Evolutionary conservation across 2,797 vertebrate genomes (phyloP), one percentile per base, ranked within the genome.

Genomic region (Paedocypris micromegethes): DNA sequence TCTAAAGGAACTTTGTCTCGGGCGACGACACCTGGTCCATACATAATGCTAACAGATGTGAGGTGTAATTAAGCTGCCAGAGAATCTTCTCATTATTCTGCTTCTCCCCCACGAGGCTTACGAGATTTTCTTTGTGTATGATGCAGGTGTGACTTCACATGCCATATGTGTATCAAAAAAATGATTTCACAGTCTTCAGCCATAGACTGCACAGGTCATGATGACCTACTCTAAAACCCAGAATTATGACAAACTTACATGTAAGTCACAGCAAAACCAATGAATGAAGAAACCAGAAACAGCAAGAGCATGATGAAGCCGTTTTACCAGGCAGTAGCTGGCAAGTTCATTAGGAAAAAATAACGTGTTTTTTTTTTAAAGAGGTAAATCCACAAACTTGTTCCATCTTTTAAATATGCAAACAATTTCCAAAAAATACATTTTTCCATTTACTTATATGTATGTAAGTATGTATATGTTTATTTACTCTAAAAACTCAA

Each of bases 61-160:
- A 46, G 39, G 71, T 77, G 86, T 90, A 88, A 89, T 89, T 88
- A 88, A 83, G 81, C 79, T 81, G 84, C 87, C 83, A 86, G 84
- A 83, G 83, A 85, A 84, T 80, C 51, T 77, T 59, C 47, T 80
- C 78, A 64, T 82, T 81, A 86, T 88, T 86, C 83, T 81, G 57
- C 66, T 5, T 58, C 74, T 77, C 77, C 75, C 83, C 80, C 63
- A 2, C 37, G 83, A 55, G 68, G 44, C 23, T 2, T 50, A 0
- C 4, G 23, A 50, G 39, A 44, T 66, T 44, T 58, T 61, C 23
- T 64, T 39, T 58, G 55, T 65, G 66, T 47, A 37, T 54, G 9
- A 47, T 64, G 72, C 40, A 61, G 59, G 55, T 57, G 58, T 2
- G 3, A 3, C 6, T 62, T 58, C 51, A 41, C 2, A 9, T 23